Conservation (phyloP, 2,888 invertebrate species). For the Ditula angustiorana region DNA sequence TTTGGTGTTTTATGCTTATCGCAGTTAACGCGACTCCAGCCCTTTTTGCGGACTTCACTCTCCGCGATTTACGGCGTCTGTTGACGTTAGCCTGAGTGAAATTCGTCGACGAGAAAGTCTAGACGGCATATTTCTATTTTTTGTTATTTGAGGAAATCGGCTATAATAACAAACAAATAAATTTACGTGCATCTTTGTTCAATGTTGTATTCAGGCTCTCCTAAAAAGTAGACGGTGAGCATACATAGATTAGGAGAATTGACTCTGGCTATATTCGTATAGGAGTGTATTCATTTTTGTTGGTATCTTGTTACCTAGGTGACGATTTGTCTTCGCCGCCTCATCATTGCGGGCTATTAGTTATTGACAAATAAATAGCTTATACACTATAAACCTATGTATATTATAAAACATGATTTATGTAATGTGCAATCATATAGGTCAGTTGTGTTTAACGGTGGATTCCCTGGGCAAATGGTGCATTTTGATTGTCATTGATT, state of each 20-base stretch:
- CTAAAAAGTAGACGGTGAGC: too few relatives aligned
- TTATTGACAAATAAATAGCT: conserved; percentile 72
- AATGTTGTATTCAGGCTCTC: too few relatives aligned
- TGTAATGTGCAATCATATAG: background rate
- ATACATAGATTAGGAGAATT: too few relatives aligned
- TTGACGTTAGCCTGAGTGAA: background rate
- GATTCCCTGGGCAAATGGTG: too few relatives aligned
- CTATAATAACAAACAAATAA: background rate
- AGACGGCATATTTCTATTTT: background rate
- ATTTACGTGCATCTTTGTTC: too few relatives aligned
- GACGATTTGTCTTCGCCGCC: conserved; percentile 76
- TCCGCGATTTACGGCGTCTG: too few relatives aligned
- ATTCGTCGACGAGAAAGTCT: background rate
- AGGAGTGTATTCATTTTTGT: conserved; percentile 56
- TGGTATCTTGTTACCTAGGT: conserved; percentile 69
- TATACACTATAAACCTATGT: conserved; percentile 13
- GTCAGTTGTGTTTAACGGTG: background rate
- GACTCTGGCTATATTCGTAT: too few relatives aligned
- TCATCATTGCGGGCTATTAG: conserved; percentile 71
- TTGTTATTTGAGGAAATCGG: background rate
- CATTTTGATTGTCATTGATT: too few relatives aligned
- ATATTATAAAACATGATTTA: background rate
- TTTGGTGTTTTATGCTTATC: background rate
- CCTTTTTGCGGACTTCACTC: too few relatives aligned
- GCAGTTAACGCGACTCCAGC: too few relatives aligned